Evolutionary conservation across 2,797 vertebrate species (phyloP).

Genomic region (Sibirionetta formosa): DNA sequence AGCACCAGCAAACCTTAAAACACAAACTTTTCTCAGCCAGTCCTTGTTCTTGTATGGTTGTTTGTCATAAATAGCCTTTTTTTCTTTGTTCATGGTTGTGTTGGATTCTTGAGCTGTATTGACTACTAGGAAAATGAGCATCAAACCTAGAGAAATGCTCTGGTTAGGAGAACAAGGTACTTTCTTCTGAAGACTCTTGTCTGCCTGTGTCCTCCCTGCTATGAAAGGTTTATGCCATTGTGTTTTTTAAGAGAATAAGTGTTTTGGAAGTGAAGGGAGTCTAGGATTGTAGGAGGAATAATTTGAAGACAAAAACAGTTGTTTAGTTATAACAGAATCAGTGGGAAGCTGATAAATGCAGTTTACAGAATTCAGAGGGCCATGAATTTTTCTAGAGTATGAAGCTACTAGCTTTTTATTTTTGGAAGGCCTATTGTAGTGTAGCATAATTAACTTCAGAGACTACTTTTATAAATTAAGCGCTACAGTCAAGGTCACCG

Average conservation of each 20-base stretch:
- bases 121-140: background rate
- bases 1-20: background rate
- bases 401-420: conserved; percentile 63
- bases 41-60: background rate
- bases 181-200: background rate
- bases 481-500: conserved; percentile 43
- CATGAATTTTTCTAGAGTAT: conserved; percentile 40
- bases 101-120: background rate
- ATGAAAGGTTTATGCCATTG: background rate
- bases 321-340: conserved; percentile 53
- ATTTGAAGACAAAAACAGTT: conserved; percentile 55
- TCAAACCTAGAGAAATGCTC: background rate
- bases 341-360: conserved; percentile 49
- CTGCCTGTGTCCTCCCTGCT: background rate
- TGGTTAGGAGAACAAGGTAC: background rate
- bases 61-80: background rate
- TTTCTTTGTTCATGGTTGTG: background rate
- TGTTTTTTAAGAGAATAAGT: background rate
- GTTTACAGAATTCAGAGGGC: conserved; percentile 51
- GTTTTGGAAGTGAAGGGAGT: conserved; percentile 5
- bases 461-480: conserved; percentile 52
- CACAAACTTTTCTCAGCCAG: background rate
- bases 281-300: conserved; percentile 6
- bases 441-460: conserved; percentile 55
- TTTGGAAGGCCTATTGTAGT: conserved; percentile 44